Conservation (phyloP, 2,797 vertebrate species). For the Pangasius djambal region DNA sequence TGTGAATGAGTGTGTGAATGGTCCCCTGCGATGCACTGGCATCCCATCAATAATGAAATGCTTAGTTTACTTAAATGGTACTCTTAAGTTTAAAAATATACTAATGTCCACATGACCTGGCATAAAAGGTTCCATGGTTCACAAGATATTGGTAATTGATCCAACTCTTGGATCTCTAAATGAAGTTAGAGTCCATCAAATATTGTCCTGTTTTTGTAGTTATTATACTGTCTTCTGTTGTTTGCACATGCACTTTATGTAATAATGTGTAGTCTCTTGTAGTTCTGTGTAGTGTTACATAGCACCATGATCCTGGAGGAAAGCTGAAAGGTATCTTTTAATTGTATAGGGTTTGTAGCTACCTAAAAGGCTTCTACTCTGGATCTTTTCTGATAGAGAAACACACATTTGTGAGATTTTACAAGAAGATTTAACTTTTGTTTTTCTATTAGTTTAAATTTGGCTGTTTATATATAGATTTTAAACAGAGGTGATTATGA, state of each 20-base stretch:
- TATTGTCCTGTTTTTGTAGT: too few species aligned
- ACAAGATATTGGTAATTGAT: background rate
- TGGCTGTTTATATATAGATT: background rate
- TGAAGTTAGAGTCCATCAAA: background rate
- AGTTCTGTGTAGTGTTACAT: too few species aligned
- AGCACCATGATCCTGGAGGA: background rate
- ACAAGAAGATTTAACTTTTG: background rate
- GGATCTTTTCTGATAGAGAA: background rate
- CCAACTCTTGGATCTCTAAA: background rate
- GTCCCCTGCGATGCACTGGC: background rate
- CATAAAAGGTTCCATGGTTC: background rate
- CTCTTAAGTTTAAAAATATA: background rate
- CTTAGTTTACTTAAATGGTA: background rate
- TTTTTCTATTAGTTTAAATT: slow-evolving; percentile 6
- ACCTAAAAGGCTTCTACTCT: background rate
- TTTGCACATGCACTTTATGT: too few species aligned
- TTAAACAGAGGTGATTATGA: background rate
- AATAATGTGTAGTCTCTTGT: too few species aligned
- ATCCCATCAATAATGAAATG: background rate
- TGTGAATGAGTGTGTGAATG: background rate
- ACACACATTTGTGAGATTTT: background rate
- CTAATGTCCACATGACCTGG: background rate
- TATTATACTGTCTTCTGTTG: too few species aligned
- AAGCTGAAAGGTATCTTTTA: background rate
- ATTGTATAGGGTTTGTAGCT: background rate